Evolutionary conservation across 2,797 vertebrate species (phyloP).

Genomic region (Ciconia nigra): DNA sequence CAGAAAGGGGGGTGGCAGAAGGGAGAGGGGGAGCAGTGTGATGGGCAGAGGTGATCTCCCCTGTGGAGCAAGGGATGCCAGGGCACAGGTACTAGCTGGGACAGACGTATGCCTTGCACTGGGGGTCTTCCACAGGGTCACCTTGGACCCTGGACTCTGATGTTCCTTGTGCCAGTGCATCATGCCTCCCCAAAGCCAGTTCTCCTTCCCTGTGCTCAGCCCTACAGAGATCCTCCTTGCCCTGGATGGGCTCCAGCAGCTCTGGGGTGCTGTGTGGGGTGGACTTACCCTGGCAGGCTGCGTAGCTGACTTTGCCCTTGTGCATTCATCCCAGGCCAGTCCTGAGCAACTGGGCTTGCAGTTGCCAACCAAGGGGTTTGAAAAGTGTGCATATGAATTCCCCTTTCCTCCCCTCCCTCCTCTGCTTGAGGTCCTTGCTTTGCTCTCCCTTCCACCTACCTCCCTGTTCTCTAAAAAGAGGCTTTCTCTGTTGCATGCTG

Average conservation of each 20-base stretch:
- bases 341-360: background rate
- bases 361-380: background rate
- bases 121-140: background rate
- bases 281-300: background rate
- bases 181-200: background rate
- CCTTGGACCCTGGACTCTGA: background rate
- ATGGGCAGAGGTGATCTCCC: background rate
- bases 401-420: background rate
- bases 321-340: background rate
- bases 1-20: background rate
- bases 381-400: background rate
- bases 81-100: background rate
- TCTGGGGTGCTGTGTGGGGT: background rate
- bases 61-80: background rate
- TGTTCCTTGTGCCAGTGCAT: background rate
- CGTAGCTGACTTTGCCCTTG: background rate
- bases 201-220: background rate
- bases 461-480: background rate
- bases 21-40: background rate
- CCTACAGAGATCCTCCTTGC: background rate
- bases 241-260: background rate
- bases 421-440: background rate
- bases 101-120: fast-evolving
- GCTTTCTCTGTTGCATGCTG: background rate
- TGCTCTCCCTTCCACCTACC: fast-evolving